These are phyloP conservation scores for Leptinotarsa juncta DNA, from an alignment of 2,888 invertebrate species.

Conservation along the genomic window DNA sequence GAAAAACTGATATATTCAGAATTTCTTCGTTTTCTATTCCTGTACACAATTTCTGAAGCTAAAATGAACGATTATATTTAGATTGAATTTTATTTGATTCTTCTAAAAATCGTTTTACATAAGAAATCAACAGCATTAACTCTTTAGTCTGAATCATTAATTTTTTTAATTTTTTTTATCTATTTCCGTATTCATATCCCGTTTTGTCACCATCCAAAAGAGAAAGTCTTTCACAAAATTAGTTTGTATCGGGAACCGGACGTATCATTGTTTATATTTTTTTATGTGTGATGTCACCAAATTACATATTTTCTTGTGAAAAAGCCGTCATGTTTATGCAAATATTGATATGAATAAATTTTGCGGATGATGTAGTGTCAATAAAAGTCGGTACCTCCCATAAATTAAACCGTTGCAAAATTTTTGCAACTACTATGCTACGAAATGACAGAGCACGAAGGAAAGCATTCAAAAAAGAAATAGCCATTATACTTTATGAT, in stretches of 20 bases:
- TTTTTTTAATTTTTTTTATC: neutral
- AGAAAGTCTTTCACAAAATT: neutral
- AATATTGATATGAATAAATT: constrained; percentile 5
- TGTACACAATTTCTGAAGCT: too few species aligned
- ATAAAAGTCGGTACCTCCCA: constrained; percentile 16
- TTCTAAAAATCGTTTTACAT: too few species aligned
- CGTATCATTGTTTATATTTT: neutral
- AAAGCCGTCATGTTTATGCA: constrained; percentile 6
- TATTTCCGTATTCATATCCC: neutral
- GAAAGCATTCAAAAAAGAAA: neutral
- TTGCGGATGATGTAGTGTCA: constrained; percentile 10
- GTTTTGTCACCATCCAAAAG: neutral
- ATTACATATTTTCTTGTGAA: constrained; percentile 5
- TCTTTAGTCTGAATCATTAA: too few species aligned
- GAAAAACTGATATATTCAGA: too few species aligned
- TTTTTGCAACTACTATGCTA: constrained; percentile 10
- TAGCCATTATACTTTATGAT: constrained; percentile 6
- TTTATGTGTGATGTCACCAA: constrained; percentile 1
- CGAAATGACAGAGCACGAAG: constrained; percentile 6
- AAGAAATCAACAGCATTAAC: too few species aligned
- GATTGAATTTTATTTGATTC: too few species aligned
- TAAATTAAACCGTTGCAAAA: constrained; percentile 12
- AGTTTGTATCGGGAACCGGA: neutral
- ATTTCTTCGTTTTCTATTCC: too few species aligned
- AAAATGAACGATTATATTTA: too few species aligned